Base-by-base conservation (phyloP, 2,797 vertebrate genomes). In the Halcyon chelicuti region DNA sequence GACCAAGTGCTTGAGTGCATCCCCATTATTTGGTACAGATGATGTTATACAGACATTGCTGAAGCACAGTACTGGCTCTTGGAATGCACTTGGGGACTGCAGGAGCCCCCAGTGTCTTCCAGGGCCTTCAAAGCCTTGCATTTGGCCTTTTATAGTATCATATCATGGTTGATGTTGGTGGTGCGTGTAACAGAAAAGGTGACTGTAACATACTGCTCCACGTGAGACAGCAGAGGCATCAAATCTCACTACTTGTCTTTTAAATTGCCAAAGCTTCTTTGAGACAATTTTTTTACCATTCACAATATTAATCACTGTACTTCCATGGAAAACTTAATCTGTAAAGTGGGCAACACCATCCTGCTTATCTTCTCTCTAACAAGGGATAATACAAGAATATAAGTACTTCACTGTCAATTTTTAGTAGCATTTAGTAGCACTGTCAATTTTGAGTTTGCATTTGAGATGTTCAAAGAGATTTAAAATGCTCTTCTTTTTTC, bases 271-370 rank as follows among this genome's bases (percentile, higher is more conserved):
- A 35, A 72, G 9, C 7, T 60, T 73, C 37, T 88, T 25, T 40
- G 31, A 72, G 66, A 39, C 7, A 7, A 23, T 71, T 83, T 1
- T 0, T 58, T 88, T 58, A 49, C 22, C 0, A 0, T 28, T 66
- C 5, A 2, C 35, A 7, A 3, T 39, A 11, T 29, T 58, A 55
- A 65, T 40, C 66, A 35, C 42, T 60, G 39, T 54, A 52, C 16
- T 78, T 78, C 49, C 44, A 49, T 0, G 0, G 18, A 44, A 80
- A 86, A 7, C 12, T 19, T 9, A 46, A 61, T 18, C 46, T 54
- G 12, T 14, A 26, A 82, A 17, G 20, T 25, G 47, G 10, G 5
- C 19, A 83, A 87, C 88, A 62, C 8, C 25, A 29, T 51, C 18
- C 46, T 46, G 28, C 51, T 7, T 52, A 63, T 39, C 33, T 88